phyloP scores from a whole-genome alignment of 1,140 invertebrate genomes.

The Listronotus bonariensis region DNA sequence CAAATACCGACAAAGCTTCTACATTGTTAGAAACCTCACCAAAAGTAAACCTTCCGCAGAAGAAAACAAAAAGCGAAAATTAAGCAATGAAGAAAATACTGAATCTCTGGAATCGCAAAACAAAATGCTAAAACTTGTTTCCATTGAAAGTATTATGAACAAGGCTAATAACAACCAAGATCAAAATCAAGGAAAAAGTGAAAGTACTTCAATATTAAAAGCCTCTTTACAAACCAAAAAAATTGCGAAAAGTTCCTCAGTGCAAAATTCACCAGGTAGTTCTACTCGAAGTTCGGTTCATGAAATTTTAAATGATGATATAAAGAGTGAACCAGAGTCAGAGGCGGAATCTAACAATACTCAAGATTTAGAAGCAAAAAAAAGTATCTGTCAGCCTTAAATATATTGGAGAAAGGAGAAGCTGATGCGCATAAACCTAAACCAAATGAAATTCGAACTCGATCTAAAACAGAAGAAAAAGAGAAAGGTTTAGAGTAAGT shows the following conservation, averaged over 20 bases:
- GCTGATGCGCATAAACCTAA: slow-evolving; percentile 36
- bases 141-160: slow-evolving; percentile 32
- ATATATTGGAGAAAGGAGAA: slow-evolving; percentile 46
- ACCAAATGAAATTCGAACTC: slow-evolving; percentile 43
- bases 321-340: slow-evolving; percentile 54
- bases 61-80: slow-evolving; percentile 25
- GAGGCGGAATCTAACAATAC: slow-evolving; percentile 43
- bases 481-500: slow-evolving; percentile 28
- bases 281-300: slow-evolving; percentile 19
- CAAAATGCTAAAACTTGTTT: slow-evolving; percentile 40
- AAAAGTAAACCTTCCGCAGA: background rate
- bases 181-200: slow-evolving; percentile 13
- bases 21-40: background rate
- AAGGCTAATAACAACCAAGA: slow-evolving; percentile 18
- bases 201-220: slow-evolving; percentile 10
- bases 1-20: background rate
- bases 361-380: slow-evolving; percentile 47
- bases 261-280: slow-evolving; percentile 6
- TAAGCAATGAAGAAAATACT: slow-evolving; percentile 7
- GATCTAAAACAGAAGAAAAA: slow-evolving; percentile 51
- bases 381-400: slow-evolving; percentile 49
- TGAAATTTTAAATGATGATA: slow-evolving; percentile 38
- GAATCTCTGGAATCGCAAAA: slow-evolving; percentile 1
- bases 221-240: slow-evolving; percentile 11
- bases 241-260: slow-evolving; percentile 9